phyloP scores from a whole-genome alignment of 2,797 vertebrate genomes.

The Clarias laeviceps region DNA sequence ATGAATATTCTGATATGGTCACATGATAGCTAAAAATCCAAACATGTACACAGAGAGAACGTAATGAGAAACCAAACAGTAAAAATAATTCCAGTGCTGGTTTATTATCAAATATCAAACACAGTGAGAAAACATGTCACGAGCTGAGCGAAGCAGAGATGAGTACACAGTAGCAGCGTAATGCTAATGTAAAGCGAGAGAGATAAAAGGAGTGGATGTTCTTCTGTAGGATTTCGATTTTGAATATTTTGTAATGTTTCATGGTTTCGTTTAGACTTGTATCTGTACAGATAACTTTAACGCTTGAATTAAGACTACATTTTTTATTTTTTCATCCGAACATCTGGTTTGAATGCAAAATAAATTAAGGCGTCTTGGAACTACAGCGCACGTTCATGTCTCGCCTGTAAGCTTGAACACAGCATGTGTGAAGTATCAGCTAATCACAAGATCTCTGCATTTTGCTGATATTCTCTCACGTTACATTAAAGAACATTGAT shows the following conservation, averaged over 20 bases:
- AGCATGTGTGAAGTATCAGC: neutral
- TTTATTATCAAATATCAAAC: slow-evolving; percentile 66
- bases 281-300: slow-evolving; percentile 4
- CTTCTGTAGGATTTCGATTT: neutral
- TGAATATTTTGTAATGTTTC: slow-evolving; percentile 1
- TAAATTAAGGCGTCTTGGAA: slow-evolving; percentile 13
- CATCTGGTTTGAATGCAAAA: slow-evolving; percentile 25
- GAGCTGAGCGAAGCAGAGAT: slow-evolving; percentile 47
- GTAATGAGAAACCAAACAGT: slow-evolving; percentile 6
- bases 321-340: neutral
- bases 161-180: slow-evolving; percentile 42
- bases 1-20: neutral
- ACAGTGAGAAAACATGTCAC: slow-evolving; percentile 62
- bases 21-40: neutral
- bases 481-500: slow-evolving; percentile 12
- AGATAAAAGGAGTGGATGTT: slow-evolving; percentile 15
- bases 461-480: slow-evolving; percentile 15
- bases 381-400: neutral
- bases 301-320: neutral
- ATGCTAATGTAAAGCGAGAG: slow-evolving; percentile 22
- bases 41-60: neutral
- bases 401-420: neutral
- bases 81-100: slow-evolving; percentile 56
- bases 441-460: slow-evolving; percentile 16
- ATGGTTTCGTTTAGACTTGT: neutral